Evolutionary conservation across 2,888 invertebrate genomes (phyloP), one percentile per base, ranked within the genome.

Genomic region (Leptinotarsa haldemani): DNA sequence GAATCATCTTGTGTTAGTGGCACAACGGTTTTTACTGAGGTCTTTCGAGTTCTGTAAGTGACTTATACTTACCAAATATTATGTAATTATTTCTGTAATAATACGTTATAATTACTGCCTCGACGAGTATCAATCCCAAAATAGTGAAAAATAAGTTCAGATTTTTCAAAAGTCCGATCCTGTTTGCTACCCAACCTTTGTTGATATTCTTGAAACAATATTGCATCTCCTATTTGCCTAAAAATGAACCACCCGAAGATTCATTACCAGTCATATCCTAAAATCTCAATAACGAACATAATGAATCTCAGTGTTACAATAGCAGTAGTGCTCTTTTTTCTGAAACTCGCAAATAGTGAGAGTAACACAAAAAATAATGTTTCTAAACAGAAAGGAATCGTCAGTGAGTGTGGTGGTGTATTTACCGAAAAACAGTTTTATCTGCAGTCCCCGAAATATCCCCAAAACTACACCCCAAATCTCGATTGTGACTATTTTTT

Each of bases 401-500:
- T 7, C 9, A 50, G 30, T 50, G 18, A 50, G 16, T 85, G 86
- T 74, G 84, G 88, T 4, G 89, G 89, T 63, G 86, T 88, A 18
- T 89, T 86, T 77, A 87, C 87, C 5, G 87, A 88, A 47, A 87
- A 88, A 46, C 89, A 89, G 79, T 89, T 89, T 66, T 80, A 88
- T 0, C 82, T 91, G 2, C 84, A 86, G 73, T 90, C 90, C n/a
- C 90, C 90, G 4, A 88, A 88, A 79, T 91, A 90, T 82, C 90
- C 90, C 0, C 81, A 84, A 46, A 84, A 85, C 56, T 90, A 90
- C 84, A 85, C 88, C 0, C 72, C 82, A 3, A 86, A 88, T 74
- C 80, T 84, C 3, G 80, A 86, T 66, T 91, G 91, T 80, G 85
- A 88, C 77, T 91, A 89, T 78, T 85, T 86, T 4, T 81, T 92